A percentile compares a stretch with the other conserved stretches of the same genome.
phyloP scores from a whole-genome alignment of 2,797 vertebrate species.

The Liasis olivaceus region DNA sequence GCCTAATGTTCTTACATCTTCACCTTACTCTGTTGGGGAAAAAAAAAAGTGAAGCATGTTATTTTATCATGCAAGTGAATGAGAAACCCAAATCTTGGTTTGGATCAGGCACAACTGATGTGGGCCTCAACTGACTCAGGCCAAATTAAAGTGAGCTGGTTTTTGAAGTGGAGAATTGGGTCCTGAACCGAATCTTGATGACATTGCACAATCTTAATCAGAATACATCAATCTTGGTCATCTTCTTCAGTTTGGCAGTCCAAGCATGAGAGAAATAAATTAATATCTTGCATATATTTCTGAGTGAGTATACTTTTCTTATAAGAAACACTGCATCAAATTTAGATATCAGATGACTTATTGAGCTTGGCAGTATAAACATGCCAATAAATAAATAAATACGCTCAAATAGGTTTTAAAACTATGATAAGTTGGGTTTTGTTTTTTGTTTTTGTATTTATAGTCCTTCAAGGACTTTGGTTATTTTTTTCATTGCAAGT shows the following conservation, averaged over 20 bases:
- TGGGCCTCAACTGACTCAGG: not conserved
- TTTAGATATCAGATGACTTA: not conserved
- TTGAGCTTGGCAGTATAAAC: not conserved
- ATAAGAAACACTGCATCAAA: not conserved
- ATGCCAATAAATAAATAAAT: not conserved
- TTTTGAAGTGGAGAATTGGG: not conserved
- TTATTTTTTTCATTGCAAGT: not conserved
- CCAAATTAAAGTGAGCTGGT: not conserved
- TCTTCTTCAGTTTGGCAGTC: not conserved
- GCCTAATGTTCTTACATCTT: not conserved
- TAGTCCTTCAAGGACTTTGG: not conserved
- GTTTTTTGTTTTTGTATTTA: not conserved
- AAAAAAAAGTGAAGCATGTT: not conserved
- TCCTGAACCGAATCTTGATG: not conserved
- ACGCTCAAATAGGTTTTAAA: not conserved
- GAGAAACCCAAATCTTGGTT: too few species aligned
- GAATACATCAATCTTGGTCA: not conserved
- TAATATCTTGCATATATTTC: not conserved
- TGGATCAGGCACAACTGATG: not conserved
- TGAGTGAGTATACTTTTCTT: not conserved
- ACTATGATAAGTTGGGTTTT: not conserved
- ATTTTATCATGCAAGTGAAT: not conserved
- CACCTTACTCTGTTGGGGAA: not conserved
- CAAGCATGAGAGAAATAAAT: not conserved
- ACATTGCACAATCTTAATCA: not conserved